Evolutionary conservation across 2,113 vertebrate genomes (phyloP).

Genomic region (Haemorhous mexicanus): DNA sequence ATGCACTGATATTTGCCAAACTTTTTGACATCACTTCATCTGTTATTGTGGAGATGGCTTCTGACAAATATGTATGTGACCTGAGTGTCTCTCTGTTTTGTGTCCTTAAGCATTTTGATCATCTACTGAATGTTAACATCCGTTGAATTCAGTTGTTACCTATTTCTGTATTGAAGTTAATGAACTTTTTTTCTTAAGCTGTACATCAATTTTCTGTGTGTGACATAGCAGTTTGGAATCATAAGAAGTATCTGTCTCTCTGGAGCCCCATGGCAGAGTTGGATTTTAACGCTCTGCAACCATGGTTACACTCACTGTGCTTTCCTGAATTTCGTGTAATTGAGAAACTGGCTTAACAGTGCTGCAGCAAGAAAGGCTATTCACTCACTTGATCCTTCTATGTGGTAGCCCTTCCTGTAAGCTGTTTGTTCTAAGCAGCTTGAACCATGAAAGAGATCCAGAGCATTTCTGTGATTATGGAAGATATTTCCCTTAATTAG

Average conservation of each 20-base stretch:
- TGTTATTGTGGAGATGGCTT: not conserved
- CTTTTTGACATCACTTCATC: not conserved
- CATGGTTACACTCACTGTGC: constrained; percentile 1
- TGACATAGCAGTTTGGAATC: not conserved
- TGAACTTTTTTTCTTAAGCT: not conserved
- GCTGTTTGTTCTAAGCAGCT: not conserved
- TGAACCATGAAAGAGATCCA: not conserved
- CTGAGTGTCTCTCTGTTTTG: not conserved
- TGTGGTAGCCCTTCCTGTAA: not conserved
- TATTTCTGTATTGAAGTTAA: not conserved
- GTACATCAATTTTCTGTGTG: not conserved
- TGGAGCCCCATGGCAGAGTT: not conserved
- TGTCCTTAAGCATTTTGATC: not conserved
- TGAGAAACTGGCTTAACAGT: not conserved
- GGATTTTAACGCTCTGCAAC: not conserved
- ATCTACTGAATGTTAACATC: not conserved
- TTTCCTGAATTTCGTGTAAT: not conserved
- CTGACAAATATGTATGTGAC: not conserved
- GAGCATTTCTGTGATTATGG: not conserved
- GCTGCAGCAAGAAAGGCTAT: not conserved
- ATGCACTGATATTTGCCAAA: not conserved
- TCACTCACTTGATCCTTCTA: not conserved
- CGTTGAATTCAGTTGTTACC: not conserved
- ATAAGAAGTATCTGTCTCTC: not conserved
- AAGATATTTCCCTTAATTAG: not conserved